These are phyloP conservation scores for Huso huso DNA, from an alignment of 2,797 vertebrate genomes.

Conservation along the genomic window DNA sequence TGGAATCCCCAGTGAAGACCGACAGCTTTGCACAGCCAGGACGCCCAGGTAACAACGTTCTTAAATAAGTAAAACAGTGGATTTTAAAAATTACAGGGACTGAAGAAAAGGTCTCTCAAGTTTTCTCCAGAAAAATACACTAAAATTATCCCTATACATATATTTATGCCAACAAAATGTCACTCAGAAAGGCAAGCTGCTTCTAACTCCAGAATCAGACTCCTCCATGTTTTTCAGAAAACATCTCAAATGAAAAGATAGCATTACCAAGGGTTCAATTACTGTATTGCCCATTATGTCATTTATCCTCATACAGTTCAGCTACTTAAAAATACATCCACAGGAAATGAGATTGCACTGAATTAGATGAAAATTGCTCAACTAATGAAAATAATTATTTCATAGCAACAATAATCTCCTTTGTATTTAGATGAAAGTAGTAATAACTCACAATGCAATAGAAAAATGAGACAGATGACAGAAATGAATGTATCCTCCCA, in stretches of 20 bases:
- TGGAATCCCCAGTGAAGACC: too few species aligned
- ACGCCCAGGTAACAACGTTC: too few species aligned
- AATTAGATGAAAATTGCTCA: neutral
- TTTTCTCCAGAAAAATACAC: neutral
- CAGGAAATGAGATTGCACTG: conserved; percentile 3
- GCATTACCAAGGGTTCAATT: neutral
- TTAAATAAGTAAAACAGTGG: too few species aligned
- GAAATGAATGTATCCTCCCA: neutral
- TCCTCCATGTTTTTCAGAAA: neutral
- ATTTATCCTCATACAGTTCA: neutral
- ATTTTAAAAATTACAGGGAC: too few species aligned
- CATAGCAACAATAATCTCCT: neutral
- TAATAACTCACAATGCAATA: neutral
- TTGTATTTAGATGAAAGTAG: neutral
- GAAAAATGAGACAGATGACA: conserved; percentile 1
- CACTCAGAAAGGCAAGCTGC: neutral
- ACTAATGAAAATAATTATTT: conserved; percentile 1
- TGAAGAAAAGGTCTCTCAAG: too few species aligned
- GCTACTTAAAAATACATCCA: neutral
- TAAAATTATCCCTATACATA: neutral
- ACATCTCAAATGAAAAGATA: neutral
- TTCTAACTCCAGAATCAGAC: neutral
- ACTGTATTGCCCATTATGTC: neutral
- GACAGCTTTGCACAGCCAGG: too few species aligned
- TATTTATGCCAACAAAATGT: neutral